Conservation (phyloP, 2,888 invertebrate genomes). For the Dryomyza anilis region DNA sequence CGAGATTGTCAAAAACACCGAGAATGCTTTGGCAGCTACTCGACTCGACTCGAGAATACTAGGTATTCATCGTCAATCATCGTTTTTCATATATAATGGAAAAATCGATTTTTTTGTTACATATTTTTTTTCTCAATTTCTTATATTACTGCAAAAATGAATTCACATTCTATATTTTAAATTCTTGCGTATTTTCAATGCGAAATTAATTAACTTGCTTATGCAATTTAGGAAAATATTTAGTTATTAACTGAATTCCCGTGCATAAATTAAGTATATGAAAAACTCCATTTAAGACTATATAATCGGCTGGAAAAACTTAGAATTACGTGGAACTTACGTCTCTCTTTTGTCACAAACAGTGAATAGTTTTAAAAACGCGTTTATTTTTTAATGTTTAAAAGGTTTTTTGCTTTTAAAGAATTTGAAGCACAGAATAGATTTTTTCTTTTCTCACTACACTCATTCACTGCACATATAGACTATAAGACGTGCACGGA, state of each 20-base stretch:
- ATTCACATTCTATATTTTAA: too few relatives aligned
- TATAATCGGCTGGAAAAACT: background rate
- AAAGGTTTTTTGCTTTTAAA: slow-evolving; percentile 26
- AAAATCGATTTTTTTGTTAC: slow-evolving; percentile 43
- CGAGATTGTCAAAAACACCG: slow-evolving; percentile 22
- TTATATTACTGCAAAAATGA: too few relatives aligned
- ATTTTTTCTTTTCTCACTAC: slow-evolving; percentile 23
- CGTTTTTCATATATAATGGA: slow-evolving; percentile 35
- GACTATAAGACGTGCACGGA: slow-evolving; percentile 47
- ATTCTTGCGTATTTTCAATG: too few relatives aligned
- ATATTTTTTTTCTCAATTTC: too few relatives aligned
- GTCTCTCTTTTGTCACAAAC: slow-evolving; percentile 52
- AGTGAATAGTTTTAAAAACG: slow-evolving; percentile 8
- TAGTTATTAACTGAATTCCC: too few relatives aligned
- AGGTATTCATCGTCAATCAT: slow-evolving; percentile 39
- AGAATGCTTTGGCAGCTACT: background rate
- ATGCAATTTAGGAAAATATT: too few relatives aligned
- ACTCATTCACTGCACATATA: slow-evolving; percentile 8
- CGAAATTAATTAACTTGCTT: too few relatives aligned
- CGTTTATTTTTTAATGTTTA: slow-evolving; percentile 18
- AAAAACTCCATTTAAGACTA: too few relatives aligned
- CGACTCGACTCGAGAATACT: slow-evolving; percentile 7
- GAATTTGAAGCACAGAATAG: background rate
- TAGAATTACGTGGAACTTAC: slow-evolving; percentile 52
- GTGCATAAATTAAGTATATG: too few relatives aligned